A percentile compares a stretch with the other conserved stretches of the same genome.
These are phyloP conservation scores for Anolis apletophallus DNA, from an alignment of 2,797 vertebrate species.

Conservation along the genomic window DNA sequence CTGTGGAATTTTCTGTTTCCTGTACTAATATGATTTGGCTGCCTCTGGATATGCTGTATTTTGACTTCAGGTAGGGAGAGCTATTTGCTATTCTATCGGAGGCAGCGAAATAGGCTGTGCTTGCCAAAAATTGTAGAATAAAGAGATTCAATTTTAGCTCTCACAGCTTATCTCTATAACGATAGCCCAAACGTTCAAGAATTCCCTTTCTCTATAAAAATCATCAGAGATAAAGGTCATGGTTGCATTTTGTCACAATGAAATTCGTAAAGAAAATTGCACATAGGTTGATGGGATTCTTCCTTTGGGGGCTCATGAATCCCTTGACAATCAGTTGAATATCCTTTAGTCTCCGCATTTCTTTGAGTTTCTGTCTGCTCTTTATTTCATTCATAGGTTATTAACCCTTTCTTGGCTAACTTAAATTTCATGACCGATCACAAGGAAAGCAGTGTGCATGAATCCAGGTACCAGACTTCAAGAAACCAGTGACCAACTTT, in stretches of 20 bases:
- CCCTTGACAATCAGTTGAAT: background rate
- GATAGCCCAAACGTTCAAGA: background rate
- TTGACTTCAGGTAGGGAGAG: background rate
- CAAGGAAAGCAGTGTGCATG: conserved; percentile 21
- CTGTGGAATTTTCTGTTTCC: background rate
- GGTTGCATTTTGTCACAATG: background rate
- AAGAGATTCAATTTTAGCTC: background rate
- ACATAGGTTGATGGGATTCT: background rate
- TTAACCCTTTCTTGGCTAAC: background rate
- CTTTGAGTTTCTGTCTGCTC: background rate
- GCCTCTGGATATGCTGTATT: background rate
- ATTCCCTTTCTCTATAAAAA: background rate
- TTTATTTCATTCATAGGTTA: background rate
- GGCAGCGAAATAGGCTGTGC: background rate
- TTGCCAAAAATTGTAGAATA: background rate
- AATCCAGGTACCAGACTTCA: conserved; percentile 44
- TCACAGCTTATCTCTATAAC: background rate
- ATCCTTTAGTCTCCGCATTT: background rate
- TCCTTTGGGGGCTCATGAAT: background rate
- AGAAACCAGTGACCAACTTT: conserved; percentile 36
- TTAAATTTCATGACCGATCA: background rate
- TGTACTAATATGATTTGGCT: background rate
- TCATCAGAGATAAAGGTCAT: background rate
- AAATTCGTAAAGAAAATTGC: background rate
- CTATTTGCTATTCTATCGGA: background rate